Base-by-base conservation (phyloP, 2,888 invertebrate species). In the Ectobius pallidus region DNA sequence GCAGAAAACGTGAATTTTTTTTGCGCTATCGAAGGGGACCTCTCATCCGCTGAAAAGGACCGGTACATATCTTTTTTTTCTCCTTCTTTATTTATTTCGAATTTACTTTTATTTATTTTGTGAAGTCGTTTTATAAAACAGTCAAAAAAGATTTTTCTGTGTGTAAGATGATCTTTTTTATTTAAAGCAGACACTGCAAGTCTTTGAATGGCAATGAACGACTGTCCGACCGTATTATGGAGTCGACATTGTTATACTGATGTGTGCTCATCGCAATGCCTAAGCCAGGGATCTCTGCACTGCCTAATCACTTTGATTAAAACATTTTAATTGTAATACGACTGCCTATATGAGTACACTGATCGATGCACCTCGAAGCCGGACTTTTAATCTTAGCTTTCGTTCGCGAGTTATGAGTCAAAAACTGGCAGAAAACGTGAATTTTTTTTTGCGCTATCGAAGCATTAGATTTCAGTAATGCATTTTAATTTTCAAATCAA, bases 91-190 rank as follows among this genome's bases (percentile, higher is more conserved):
- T 46, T 65, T 65, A 46, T 65, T 65, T 65, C 2, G 39, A 62
- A 62, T 62, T 62, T 62, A 39, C 27, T 39, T 39, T 62, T 20
- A 39, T 62, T 62, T 62, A 62, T 62, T 62, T 62, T 62, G 39
- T 62, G 20, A 39, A 32, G 62, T 20, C 22, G 62, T 27, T 46
- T n/a, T 65, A 65, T 65, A 42, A 65, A 65, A 65, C n/a, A 46
- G 65, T 46, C 65, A 65, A 65, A 46, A 65, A 65, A 65, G 44
- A 65, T 46, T 65, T 65, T 65, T 65, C 65, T 39, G 65, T 65
- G 44, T 46, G 65, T 65, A 65, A 65, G 46, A 65, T 46, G 65
- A 65, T 46, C 44, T 42, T 65, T 65, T 65, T 44, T 46, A 65
- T 65, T 46, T 46, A 65, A 65, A 65, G 58, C 6, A 58, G 58